Percentiles rank a stretch among this genome's conserved stretches.
These are phyloP conservation scores for Rallus crepitans DNA, from an alignment of 2,797 vertebrate genomes.

Conservation along the genomic window DNA sequence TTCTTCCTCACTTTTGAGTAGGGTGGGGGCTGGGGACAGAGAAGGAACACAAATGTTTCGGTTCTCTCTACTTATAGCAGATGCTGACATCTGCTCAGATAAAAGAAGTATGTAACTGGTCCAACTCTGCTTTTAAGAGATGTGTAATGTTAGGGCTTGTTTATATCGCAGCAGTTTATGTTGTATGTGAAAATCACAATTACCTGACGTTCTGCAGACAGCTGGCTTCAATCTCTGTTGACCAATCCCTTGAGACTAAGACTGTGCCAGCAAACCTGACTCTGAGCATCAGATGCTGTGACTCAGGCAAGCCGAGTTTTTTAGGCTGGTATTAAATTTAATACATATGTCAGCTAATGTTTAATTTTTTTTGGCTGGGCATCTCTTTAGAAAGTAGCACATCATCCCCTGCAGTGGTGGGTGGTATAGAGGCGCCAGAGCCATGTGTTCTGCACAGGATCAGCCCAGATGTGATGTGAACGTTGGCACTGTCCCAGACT, in stretches of 20 bases:
- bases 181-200: conserved; percentile 39
- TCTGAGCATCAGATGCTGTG: conserved; percentile 25
- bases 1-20: conserved; percentile 30
- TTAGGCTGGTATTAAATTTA: conserved; percentile 32
- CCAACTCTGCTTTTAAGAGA: conserved; percentile 55
- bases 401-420: not conserved
- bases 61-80: conserved; percentile 56
- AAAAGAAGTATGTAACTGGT: conserved; percentile 50
- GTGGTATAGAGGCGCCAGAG: not conserved
- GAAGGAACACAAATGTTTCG: conserved; percentile 28
- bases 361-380: conserved; percentile 31
- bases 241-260: not conserved
- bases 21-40: not conserved
- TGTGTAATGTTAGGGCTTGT: conserved; percentile 50
- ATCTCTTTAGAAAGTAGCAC: conserved; percentile 7
- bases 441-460: not conserved
- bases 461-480: conserved; percentile 22
- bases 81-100: conserved; percentile 72
- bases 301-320: conserved; percentile 14
- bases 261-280: conserved; percentile 35
- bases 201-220: conserved; percentile 49
- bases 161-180: conserved; percentile 41
- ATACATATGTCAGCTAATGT: conserved; percentile 32
- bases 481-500: conserved; percentile 20
- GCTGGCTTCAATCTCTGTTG: conserved; percentile 53